Evolutionary conservation across 2,113 vertebrate species (phyloP).

Genomic region (Cyanistes caeruleus): DNA sequence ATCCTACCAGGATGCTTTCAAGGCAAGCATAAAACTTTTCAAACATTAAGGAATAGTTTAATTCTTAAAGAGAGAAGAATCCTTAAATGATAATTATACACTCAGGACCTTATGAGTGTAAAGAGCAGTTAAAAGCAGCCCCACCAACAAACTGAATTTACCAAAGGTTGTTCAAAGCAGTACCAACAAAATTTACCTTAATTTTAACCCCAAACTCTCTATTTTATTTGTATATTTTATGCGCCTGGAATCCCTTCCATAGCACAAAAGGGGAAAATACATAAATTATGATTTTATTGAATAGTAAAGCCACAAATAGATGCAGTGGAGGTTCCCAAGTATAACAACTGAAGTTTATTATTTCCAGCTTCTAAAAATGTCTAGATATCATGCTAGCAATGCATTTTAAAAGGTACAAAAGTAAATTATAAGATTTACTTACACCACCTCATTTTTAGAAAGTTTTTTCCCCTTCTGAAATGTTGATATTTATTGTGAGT

Average conservation of each 20-base stretch:
- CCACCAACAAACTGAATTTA: background rate
- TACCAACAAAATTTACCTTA: background rate
- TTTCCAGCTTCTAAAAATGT: background rate
- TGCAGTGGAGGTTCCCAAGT: background rate
- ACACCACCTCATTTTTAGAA: background rate
- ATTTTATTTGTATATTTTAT: background rate
- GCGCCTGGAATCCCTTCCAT: background rate
- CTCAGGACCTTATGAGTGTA: background rate
- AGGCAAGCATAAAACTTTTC: background rate
- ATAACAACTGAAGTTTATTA: background rate
- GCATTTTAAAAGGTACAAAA: background rate
- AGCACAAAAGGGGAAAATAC: background rate
- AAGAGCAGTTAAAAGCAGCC: background rate
- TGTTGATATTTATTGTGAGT: background rate
- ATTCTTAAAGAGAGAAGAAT: background rate
- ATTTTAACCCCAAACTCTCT: background rate
- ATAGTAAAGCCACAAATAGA: background rate
- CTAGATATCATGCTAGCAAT: background rate
- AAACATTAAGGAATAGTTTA: background rate
- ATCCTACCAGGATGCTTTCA: fast-evolving
- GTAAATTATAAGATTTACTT: background rate
- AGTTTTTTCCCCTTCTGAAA: background rate
- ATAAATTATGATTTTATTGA: background rate
- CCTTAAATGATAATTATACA: background rate
- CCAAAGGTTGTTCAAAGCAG: background rate